Conservation (phyloP, 2,113 vertebrate species). For the Microcebus lehilahytsara region DNA sequence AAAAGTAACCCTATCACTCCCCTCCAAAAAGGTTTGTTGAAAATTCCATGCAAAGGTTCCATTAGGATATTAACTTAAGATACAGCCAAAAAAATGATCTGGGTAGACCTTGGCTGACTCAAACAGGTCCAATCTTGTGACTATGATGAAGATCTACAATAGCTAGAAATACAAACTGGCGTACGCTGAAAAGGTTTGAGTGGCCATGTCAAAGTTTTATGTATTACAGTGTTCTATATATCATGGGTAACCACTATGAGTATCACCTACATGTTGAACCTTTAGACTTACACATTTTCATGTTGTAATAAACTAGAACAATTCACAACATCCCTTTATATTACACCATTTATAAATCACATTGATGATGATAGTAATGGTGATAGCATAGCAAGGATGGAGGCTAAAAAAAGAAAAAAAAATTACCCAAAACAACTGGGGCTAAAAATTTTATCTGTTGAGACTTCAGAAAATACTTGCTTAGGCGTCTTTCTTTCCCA, state of each 20-base stretch:
- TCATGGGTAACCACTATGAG: neutral
- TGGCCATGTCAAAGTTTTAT: neutral
- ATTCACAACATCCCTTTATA: neutral
- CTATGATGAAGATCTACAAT: neutral
- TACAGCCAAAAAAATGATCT: constrained; percentile 25
- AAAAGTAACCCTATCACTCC: constrained; percentile 27
- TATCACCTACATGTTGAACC: neutral
- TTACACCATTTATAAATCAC: neutral
- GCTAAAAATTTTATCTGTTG: neutral
- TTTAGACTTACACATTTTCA: neutral
- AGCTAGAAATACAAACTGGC: neutral
- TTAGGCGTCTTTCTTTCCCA: neutral
- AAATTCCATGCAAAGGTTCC: constrained; percentile 21
- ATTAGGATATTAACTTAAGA: constrained; percentile 37
- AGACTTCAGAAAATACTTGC: neutral
- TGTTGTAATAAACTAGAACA: neutral
- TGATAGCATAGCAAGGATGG: neutral
- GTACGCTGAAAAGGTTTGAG: neutral
- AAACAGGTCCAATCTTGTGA: neutral
- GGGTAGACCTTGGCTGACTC: neutral
- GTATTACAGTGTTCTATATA: neutral
- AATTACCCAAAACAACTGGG: neutral
- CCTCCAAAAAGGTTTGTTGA: neutral
- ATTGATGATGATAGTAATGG: neutral
- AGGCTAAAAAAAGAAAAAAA: too few relatives aligned